These are phyloP conservation scores for Cerastis leucographa DNA, from an alignment of 2,888 invertebrate species.

Conservation along the genomic window DNA sequence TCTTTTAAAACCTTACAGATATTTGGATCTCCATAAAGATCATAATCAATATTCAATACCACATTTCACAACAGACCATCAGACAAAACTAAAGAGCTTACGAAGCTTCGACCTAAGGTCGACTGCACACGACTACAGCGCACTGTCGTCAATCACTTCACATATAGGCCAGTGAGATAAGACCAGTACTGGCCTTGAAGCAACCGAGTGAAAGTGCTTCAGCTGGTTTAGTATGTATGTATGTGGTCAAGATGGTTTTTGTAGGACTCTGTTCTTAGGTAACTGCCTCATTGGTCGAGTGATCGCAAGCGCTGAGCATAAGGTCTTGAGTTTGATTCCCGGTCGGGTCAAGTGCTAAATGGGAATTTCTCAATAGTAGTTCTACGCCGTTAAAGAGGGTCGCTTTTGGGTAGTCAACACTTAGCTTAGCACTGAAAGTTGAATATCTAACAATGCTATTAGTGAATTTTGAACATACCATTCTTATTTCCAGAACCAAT, in stretches of 20 bases:
- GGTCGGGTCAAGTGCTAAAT: too few species aligned
- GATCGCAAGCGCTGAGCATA: too few species aligned
- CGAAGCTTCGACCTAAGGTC: constrained; percentile 47
- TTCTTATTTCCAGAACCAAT: background rate
- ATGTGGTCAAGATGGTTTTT: background rate
- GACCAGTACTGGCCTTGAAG: constrained; percentile 52
- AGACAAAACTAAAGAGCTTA: constrained; percentile 27
- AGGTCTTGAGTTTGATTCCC: too few species aligned
- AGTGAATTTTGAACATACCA: background rate
- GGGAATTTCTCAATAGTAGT: too few species aligned
- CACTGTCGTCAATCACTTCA: constrained; percentile 52
- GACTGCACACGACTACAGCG: constrained; percentile 38
- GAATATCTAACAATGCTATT: background rate
- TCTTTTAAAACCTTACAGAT: background rate
- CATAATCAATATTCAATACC: background rate
- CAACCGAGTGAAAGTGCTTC: constrained; percentile 56
- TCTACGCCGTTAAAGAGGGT: too few species aligned
- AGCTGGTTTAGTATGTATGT: constrained; percentile 35
- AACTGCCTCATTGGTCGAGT: too few species aligned
- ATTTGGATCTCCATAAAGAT: background rate
- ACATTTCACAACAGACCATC: constrained; percentile 2
- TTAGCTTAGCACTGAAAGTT: background rate
- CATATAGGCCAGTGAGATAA: constrained; percentile 63
- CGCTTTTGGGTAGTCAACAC: background rate
- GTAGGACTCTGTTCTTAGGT: too few species aligned